Base-by-base conservation (phyloP, 2,888 invertebrate species). In the Cerceris rybyensis region DNA sequence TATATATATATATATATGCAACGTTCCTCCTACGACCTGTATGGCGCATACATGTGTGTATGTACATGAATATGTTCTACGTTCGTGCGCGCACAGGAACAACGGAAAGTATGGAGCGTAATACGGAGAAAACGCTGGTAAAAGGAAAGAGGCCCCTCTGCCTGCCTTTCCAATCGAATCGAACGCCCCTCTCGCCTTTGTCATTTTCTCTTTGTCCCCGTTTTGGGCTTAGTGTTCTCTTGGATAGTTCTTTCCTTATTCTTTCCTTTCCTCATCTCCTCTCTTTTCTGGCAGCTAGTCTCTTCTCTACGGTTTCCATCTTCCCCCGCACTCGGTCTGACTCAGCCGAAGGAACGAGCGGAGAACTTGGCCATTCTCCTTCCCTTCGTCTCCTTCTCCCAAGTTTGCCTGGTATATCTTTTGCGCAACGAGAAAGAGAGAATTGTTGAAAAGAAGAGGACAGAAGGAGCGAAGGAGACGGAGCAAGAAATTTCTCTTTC, bases 81-180 rank as follows among this genome's bases (percentile, higher is more conserved):
- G 39, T 43, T 60, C 60, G 28, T 78, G 79, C 77, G 75, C 70
- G 81, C 75, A 76, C 75, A 84, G 82, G 82, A 86, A 87, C 85
- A 87, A 86, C 86, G 88, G 85, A 87, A 90, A 88, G 87, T 87
- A 84, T 74, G 82, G 85, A 85, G 86, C 84, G 85, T 87, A 89
- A 89, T 88, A 86, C 87, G 87, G 87, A 89, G 90, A 90, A 88
- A 90, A 88, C 87, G 87, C 75, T 88, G 84, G 85, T 86, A 87
- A 88, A 88, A 88, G 88, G 87, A 90, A 88, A 88, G 88, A 90
- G 89, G 87, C 87, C 86, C 86, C 87, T 87, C 85, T 84, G 82
- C 80, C 83, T 86, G 88, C 90, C 90, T 91, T 90, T 91, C 89
- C 90, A 91, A 91, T 91, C 90, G 88, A 88, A 90, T 89, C 88